Percentiles rank a stretch among this genome's conserved stretches.
Evolutionary conservation across 2,797 vertebrate species (phyloP).

Genomic region (Micrastur ruficollis): DNA sequence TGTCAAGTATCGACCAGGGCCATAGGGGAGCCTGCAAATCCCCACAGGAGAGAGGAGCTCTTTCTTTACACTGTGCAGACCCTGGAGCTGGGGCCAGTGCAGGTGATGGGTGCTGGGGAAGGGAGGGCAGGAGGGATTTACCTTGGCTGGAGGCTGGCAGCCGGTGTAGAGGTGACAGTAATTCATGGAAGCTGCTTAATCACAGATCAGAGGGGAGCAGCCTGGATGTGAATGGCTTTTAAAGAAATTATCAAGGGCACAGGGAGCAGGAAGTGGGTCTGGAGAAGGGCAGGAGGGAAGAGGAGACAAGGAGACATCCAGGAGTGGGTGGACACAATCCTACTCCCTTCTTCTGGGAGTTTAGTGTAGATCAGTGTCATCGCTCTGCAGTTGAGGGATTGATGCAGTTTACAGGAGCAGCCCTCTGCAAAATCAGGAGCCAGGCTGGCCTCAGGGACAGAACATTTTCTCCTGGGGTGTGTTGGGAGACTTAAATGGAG

Average conservation of each 20-base stretch:
- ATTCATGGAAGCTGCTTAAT: conserved; percentile 17
- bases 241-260: background rate
- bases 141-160: conserved; percentile 3
- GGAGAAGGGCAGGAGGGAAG: background rate
- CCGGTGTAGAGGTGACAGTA: background rate
- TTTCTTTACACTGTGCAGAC: background rate
- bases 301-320: background rate
- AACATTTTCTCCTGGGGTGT: background rate
- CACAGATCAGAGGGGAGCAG: conserved; percentile 15
- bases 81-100: background rate
- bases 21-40: background rate
- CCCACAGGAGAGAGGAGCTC: background rate
- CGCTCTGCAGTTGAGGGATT: background rate
- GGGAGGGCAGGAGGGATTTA: background rate
- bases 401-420: background rate
- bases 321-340: background rate
- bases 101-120: background rate
- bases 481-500: background rate
- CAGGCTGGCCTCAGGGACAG: background rate
- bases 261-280: background rate
- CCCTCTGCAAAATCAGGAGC: background rate
- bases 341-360: background rate
- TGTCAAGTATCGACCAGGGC: conserved; percentile 46
- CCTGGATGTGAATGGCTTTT: background rate
- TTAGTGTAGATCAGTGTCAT: background rate